These are phyloP conservation scores for Ladona fulva DNA, from an alignment of 1,140 invertebrate genomes.

Conservation along the genomic window DNA sequence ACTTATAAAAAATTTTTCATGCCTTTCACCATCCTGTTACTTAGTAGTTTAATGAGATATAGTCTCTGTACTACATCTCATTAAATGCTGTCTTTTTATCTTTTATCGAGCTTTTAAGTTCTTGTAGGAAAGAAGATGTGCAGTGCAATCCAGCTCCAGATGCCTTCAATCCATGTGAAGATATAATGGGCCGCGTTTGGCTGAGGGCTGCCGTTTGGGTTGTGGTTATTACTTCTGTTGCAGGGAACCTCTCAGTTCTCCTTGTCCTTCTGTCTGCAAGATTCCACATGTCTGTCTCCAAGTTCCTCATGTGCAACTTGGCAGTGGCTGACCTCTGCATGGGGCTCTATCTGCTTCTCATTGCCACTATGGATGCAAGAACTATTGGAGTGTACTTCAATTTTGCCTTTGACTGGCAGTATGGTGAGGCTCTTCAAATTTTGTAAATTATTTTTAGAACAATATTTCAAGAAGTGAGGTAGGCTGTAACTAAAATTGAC, in stretches of 20 bases:
- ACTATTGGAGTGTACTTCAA: conserved; percentile 82
- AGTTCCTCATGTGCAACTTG: conserved; percentile 78
- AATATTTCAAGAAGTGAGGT: no score
- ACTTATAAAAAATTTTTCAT: no score
- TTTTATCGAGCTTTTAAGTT: no score
- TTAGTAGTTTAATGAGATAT: no score
- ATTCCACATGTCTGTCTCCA: conserved; percentile 56
- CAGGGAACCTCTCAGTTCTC: conserved; percentile 74
- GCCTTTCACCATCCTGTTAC: no score
- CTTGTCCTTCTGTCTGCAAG: conserved; percentile 51
- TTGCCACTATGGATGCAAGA: conserved; percentile 71
- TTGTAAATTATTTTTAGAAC: no score
- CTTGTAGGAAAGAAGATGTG: conserved; percentile 34
- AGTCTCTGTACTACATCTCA: no score
- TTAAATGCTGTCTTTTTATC: no score
- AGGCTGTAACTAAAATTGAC: no score
- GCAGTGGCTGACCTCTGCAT: conserved; percentile 78
- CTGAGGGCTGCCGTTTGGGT: conserved; percentile 40
- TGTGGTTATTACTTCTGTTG: conserved; percentile 49
- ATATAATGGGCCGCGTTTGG: conserved; percentile 74
- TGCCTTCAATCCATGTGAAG: conserved; percentile 82
- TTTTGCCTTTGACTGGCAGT: conserved; percentile 84
- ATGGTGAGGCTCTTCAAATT: conserved; percentile 40
- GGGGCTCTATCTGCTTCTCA: conserved; percentile 73
- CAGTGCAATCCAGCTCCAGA: conserved; percentile 70